Conservation (phyloP, 2,888 invertebrate genomes). For the Zhuqinia jingwanae region DNA sequence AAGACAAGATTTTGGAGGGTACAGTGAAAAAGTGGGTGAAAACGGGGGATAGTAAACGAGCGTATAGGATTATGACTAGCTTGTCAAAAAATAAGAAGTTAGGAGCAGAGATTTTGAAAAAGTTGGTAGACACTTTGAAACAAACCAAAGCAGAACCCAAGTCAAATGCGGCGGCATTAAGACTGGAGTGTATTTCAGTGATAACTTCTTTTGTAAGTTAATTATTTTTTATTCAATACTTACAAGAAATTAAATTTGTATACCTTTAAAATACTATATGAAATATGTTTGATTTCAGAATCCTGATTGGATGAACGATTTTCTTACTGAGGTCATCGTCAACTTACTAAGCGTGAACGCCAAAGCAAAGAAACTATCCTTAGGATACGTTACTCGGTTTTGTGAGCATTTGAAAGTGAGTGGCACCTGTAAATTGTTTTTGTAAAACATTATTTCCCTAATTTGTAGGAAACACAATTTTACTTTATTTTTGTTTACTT, state of each 20-base stretch:
- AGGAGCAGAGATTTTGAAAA: conserved; percentile 27
- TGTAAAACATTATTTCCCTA: not conserved
- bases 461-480: not conserved
- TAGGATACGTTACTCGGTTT: conserved; percentile 20
- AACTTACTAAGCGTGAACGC: conserved; percentile 77
- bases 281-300: conserved; percentile 71
- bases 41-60: conserved; percentile 71
- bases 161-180: conserved; percentile 77
- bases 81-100: conserved; percentile 70
- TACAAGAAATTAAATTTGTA: no score
- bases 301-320: conserved; percentile 68
- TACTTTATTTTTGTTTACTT: conserved; percentile 5
- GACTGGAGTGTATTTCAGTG: conserved; percentile 75
- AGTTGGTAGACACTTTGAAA: conserved; percentile 66
- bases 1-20: conserved; percentile 67
- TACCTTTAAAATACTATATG: no score
- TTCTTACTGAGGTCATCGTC: conserved; percentile 76
- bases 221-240: no score
- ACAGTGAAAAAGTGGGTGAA: conserved; percentile 53
- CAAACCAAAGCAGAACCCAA: conserved; percentile 74
- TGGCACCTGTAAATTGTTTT: no score
- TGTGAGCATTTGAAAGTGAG: conserved; percentile 72
- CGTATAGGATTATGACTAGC: conserved; percentile 71
- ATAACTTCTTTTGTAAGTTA: conserved; percentile 31
- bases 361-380: conserved; percentile 70